These are phyloP conservation scores for Xylota segnis DNA, from an alignment of 2,888 invertebrate genomes.

Conservation along the genomic window DNA sequence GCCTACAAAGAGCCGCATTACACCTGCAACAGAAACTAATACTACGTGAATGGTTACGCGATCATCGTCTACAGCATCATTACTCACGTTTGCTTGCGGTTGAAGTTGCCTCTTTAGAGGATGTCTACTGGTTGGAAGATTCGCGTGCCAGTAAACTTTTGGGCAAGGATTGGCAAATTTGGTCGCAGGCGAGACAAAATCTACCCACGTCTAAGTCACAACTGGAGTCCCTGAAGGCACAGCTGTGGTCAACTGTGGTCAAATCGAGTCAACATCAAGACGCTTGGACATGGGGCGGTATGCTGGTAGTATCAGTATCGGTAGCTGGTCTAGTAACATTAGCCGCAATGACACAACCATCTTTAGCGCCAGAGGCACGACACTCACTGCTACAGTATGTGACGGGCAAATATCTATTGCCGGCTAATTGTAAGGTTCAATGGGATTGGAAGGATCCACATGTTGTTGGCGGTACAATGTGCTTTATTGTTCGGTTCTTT, in stretches of 20 bases:
- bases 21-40: slow-evolving; percentile 93
- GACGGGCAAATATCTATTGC: slow-evolving; percentile 95
- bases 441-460: slow-evolving; percentile 97
- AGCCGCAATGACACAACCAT: slow-evolving; percentile 96
- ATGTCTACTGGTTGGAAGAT: slow-evolving; percentile 96
- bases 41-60: slow-evolving; percentile 93
- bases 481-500: slow-evolving; percentile 95
- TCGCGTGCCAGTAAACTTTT: slow-evolving; percentile 90
- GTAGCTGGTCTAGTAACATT: slow-evolving; percentile 95
- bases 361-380: slow-evolving; percentile 95
- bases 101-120: slow-evolving; percentile 94
- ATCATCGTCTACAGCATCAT: slow-evolving; percentile 89
- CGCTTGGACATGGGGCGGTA: slow-evolving; percentile 97
- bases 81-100: slow-evolving; percentile 91
- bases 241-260: slow-evolving; percentile 94
- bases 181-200: slow-evolving; percentile 92
- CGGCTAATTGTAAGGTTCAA: slow-evolving; percentile 91
- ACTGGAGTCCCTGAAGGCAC: slow-evolving; percentile 91
- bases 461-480: slow-evolving; percentile 95
- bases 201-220: slow-evolving; percentile 93
- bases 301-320: slow-evolving; percentile 95
- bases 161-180: slow-evolving; percentile 91
- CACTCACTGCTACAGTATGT: slow-evolving; percentile 95
- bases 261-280: slow-evolving; percentile 94
- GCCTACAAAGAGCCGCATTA: slow-evolving; percentile 92